These are phyloP conservation scores for Philaethria dido DNA, from an alignment of 2,888 invertebrate species.

Conservation along the genomic window DNA sequence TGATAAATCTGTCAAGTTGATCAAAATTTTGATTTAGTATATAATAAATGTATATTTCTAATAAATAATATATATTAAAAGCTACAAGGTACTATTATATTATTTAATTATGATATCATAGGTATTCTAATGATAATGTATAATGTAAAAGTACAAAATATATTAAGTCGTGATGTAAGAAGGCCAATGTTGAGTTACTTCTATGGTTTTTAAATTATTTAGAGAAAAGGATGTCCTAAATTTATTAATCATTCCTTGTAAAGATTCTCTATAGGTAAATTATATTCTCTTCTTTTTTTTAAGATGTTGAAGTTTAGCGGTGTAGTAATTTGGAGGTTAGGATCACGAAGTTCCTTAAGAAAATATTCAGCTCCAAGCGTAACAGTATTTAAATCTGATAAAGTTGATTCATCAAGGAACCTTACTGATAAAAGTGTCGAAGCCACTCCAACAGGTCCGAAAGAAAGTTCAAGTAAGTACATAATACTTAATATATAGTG, in stretches of 20 bases:
- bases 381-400: conserved; percentile 89
- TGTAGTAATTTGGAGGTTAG: conserved; percentile 80
- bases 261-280: neutral
- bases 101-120: neutral
- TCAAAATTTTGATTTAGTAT: conserved; percentile 55
- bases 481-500: neutral
- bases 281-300: conserved; percentile 42
- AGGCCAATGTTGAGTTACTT: conserved; percentile 49
- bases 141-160: conserved; percentile 25
- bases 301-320: conserved; percentile 81
- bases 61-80: conserved; percentile 19
- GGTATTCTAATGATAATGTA: neutral
- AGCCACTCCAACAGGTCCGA: conserved; percentile 41
- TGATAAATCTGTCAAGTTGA: conserved; percentile 34
- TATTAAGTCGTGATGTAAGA: conserved; percentile 71
- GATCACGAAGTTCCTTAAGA: conserved; percentile 64
- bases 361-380: conserved; percentile 87
- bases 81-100: conserved; percentile 34
- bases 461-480: conserved; percentile 49
- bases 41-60: conserved; percentile 54
- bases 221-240: neutral
- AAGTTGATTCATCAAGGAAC: conserved; percentile 57
- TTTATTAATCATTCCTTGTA: neutral
- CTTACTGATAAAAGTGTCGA: conserved; percentile 53
- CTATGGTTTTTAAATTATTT: conserved; percentile 37